Conservation (phyloP, 1,140 invertebrate species). For the Heliconius hermathena region DNA sequence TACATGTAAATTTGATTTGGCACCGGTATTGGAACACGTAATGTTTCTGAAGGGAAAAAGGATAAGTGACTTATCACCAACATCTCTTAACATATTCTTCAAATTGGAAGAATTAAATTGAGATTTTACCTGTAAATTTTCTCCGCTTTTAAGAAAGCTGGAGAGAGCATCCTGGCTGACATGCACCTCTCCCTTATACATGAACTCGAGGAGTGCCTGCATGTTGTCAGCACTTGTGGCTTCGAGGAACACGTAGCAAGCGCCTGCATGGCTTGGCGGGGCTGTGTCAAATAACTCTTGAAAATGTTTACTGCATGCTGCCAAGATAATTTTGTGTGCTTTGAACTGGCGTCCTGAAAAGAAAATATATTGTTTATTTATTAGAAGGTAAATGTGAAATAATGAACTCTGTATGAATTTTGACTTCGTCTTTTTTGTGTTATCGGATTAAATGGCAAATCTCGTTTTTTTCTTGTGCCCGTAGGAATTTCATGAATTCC, state of each 20-base stretch:
- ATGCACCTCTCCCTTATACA: constrained; percentile 96
- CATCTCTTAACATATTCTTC: too few relatives aligned
- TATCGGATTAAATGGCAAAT: too few relatives aligned
- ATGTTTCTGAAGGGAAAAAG: too few relatives aligned
- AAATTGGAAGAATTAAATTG: too few relatives aligned
- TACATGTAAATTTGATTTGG: too few relatives aligned
- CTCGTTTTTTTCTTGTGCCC: too few relatives aligned
- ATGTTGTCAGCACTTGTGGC: constrained; percentile 93
- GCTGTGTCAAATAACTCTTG: constrained; percentile 95
- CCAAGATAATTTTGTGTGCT: constrained; percentile 94
- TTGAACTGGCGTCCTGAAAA: constrained; percentile 93
- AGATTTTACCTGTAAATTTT: constrained; percentile 89
- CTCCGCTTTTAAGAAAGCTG: constrained; percentile 94
- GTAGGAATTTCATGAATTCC: too few relatives aligned
- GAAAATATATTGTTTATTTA: background rate
- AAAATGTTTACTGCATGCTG: constrained; percentile 96
- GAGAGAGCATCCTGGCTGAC: constrained; percentile 94
- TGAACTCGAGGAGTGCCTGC: constrained; percentile 94
- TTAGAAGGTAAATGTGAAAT: too few relatives aligned
- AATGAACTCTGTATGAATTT: too few relatives aligned
- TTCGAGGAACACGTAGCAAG: constrained; percentile 92
- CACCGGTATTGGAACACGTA: too few relatives aligned
- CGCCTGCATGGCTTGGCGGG: constrained; percentile 89
- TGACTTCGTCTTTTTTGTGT: too few relatives aligned
- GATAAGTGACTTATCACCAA: too few relatives aligned